Evolutionary conservation across 2,113 vertebrate species (phyloP).

Genomic region (Nicator chloris): DNA sequence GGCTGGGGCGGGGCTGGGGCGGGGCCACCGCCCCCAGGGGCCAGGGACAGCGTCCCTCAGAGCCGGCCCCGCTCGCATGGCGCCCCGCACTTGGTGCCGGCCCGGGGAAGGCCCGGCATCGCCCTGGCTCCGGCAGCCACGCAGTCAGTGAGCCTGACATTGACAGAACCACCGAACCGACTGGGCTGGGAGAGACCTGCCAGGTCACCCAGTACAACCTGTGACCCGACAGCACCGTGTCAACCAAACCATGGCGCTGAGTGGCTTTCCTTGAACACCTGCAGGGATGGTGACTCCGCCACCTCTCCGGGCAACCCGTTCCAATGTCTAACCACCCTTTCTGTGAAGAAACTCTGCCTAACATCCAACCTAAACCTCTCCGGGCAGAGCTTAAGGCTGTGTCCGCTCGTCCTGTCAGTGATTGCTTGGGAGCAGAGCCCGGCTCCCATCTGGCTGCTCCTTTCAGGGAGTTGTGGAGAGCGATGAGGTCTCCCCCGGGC

Average conservation of each 20-base stretch:
- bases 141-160: fast-evolving
- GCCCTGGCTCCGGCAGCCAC: no score
- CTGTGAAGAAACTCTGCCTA: neutral
- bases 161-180: fast-evolving
- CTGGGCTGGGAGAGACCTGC: neutral
- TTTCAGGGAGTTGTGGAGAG: neutral
- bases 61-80: fast-evolving
- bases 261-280: neutral
- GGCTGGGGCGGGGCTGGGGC: neutral
- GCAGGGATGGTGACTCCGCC: neutral
- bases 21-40: neutral
- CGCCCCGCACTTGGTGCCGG: fast-evolving
- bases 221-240: fast-evolving
- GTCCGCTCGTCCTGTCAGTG: neutral
- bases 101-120: no score
- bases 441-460: neutral
- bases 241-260: fast-evolving
- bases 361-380: neutral
- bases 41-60: fast-evolving
- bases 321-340: neutral
- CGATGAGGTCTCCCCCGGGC: neutral
- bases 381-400: no score
- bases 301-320: neutral
- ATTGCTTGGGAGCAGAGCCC: neutral
- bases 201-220: fast-evolving